Evolutionary conservation across 2,888 invertebrate species (phyloP), one percentile per base, ranked within the genome.

Genomic region (Lasioglossum marginatum): DNA sequence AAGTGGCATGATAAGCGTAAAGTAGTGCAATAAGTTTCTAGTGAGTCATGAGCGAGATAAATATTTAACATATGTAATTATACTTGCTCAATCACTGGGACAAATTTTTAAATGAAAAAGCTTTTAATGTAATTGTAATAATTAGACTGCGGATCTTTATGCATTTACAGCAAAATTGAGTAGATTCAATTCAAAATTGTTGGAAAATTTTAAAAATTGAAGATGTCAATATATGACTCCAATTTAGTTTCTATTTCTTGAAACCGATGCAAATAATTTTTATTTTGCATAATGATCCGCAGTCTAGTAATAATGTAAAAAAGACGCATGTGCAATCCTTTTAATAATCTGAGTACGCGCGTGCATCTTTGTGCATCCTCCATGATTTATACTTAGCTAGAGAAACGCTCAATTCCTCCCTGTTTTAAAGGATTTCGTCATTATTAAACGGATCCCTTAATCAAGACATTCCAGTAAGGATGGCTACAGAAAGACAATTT

Each of bases 391-490:
- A 72, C 60, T 68, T 73, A 4, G 31, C 14, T 27, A 40, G 23
- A 23, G 76, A 73, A 76, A 73, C 27, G 66, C 37, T 2, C 16
- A n/a, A 34, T 34, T 66, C 75, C 1, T 16, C 34, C 8, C 2
- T 31, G 16, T 34, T 57, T 70, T 48, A 34, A 77, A 52, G 57
- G 37, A 31, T 71, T 78, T 72, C 52, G 34, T 78, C 72, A 27
- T 76, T 75, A 76, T 48, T 77, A 77, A 72, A 40, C 31, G 68
- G 45, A 34, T 40, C 34, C 2, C 81, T 81, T 85, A 74, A 81
- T 81, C 75, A 52, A 81, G 68, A 48, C 40, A 71, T 86, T 74
- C 75, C 71, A 14, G 16, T 34, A 40, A 63, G 34, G 43, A 14
- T 48, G 31, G 57, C 72, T 73, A 34, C 40, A 60, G 14, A 37